Percentiles rank a stretch among this genome's conserved stretches.
These are phyloP conservation scores for Channa maculata DNA, from an alignment of 2,113 vertebrate species.

Conservation along the genomic window DNA sequence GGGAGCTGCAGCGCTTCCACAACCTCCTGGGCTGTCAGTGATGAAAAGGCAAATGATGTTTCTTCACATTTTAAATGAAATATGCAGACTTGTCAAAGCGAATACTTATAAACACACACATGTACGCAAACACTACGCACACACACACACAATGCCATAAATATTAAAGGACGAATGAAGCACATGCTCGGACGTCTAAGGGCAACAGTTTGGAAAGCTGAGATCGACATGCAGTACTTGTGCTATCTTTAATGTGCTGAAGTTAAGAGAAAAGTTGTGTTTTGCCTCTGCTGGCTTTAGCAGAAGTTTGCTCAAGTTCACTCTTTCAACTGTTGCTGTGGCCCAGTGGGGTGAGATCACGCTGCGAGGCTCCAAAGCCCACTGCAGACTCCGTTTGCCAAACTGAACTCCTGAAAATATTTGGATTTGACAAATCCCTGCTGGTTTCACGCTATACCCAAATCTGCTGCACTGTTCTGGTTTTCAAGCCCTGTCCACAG, in stretches of 20 bases:
- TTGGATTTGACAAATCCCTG: conserved; percentile 54
- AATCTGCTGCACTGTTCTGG: conserved; percentile 18
- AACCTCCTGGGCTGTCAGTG: conserved; percentile 36
- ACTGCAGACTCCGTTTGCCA: conserved; percentile 40
- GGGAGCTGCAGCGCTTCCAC: conserved; percentile 54
- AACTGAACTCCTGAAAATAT: conserved; percentile 54
- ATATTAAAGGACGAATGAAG: conserved; percentile 14
- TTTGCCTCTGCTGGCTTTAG: conserved; percentile 22
- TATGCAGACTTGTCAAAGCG: conserved; percentile 7
- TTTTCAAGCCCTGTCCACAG: conserved; percentile 23
- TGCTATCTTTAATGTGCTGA: conserved; percentile 20
- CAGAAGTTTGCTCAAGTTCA: conserved; percentile 40
- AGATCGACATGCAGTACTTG: neutral
- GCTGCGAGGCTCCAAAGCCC: conserved; percentile 41
- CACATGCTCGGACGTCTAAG: conserved; percentile 24
- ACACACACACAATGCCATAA: conserved; percentile 5
- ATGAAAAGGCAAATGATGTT: conserved; percentile 55
- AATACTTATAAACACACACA: neutral
- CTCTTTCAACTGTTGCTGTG: conserved; percentile 45
- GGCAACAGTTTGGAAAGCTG: neutral
- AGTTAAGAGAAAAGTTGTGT: conserved; percentile 26
- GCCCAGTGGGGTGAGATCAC: conserved; percentile 39
- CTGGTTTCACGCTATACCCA: conserved; percentile 28
- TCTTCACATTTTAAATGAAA: conserved; percentile 30
- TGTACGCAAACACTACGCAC: neutral